These are phyloP conservation scores for Drosophila engyochracea DNA, from an alignment of 2,888 invertebrate genomes.

Conservation along the genomic window DNA sequence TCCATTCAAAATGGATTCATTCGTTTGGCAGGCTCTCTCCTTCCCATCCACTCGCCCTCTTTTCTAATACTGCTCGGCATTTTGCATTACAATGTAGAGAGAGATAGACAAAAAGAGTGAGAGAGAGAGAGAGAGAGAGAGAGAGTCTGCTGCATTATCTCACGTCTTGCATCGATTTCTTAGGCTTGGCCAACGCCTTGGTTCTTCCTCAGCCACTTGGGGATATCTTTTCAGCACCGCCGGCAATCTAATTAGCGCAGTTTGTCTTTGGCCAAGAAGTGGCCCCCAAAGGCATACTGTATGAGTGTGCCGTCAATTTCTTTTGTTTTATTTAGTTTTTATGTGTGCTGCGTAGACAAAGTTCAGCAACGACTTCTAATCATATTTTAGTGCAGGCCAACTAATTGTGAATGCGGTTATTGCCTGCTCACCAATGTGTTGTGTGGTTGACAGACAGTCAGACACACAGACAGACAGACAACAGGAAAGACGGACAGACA, in stretches of 20 bases:
- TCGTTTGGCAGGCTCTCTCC: slow-evolving; percentile 43
- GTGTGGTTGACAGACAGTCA: slow-evolving; percentile 19
- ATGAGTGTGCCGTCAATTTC: slow-evolving; percentile 18
- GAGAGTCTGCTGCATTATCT: slow-evolving; percentile 43
- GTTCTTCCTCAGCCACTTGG: slow-evolving; percentile 8
- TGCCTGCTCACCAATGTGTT: slow-evolving; percentile 6
- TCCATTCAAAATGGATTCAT: slow-evolving; percentile 25
- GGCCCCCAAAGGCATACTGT: slow-evolving; percentile 28
- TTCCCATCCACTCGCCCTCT: slow-evolving; percentile 13
- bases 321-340: slow-evolving; percentile 16
- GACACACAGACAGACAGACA: background rate
- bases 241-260: slow-evolving; percentile 56
- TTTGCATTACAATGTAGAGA: slow-evolving; percentile 26
- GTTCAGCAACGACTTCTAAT: slow-evolving; percentile 61
- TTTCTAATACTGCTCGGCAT: slow-evolving; percentile 10
- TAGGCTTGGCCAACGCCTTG: slow-evolving; percentile 34
- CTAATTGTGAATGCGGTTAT: slow-evolving; percentile 64
- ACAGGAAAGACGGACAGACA: slow-evolving; percentile 6
- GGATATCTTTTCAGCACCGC: slow-evolving; percentile 30
- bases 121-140: background rate
- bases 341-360: slow-evolving; percentile 12
- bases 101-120: background rate
- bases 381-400: slow-evolving; percentile 72
- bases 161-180: slow-evolving; percentile 48
- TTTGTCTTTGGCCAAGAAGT: slow-evolving; percentile 21